These are phyloP conservation scores for Epizoanthus scotinus DNA, from an alignment of 92 coral and sea anemone species.

Conservation along the genomic window DNA sequence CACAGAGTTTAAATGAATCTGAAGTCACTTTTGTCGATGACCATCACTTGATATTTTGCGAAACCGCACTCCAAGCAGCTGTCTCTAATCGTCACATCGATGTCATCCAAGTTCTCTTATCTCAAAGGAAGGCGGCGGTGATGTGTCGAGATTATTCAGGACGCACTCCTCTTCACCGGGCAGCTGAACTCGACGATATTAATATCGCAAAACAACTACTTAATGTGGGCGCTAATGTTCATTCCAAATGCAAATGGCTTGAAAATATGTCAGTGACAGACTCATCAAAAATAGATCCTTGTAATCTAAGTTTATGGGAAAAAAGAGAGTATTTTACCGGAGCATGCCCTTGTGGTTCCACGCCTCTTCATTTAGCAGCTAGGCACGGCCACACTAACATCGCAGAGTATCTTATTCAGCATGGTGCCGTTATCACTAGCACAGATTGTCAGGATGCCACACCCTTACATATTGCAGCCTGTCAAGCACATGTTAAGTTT, in stretches of 20 bases:
- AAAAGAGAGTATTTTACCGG: conserved; percentile 2
- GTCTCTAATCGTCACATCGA: conserved; percentile 45
- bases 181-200: conserved; percentile 51
- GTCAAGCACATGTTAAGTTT: conserved; percentile 51
- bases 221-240: conserved; percentile 35
- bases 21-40: conserved; percentile 36
- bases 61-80: conserved; percentile 87
- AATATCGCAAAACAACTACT: conserved; percentile 41
- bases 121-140: conserved; percentile 2
- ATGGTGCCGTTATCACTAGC: conserved; percentile 44
- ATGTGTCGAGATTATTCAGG: conserved; percentile 69
- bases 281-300: not conserved
- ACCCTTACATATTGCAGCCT: conserved; percentile 68
- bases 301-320: not conserved
- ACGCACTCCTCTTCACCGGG: conserved; percentile 68
- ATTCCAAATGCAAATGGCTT: conserved; percentile 29
- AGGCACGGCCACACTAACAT: conserved; percentile 43
- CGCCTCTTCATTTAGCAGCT: conserved; percentile 60
- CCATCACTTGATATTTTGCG: conserved; percentile 52
- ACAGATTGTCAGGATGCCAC: conserved; percentile 57
- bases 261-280: not conserved
- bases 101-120: conserved; percentile 42
- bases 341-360: conserved; percentile 32
- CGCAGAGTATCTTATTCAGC: conserved; percentile 27
- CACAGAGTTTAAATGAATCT: not conserved